Base-by-base conservation (phyloP, 2,888 invertebrate species). In the Drosophila neonasuta region DNA sequence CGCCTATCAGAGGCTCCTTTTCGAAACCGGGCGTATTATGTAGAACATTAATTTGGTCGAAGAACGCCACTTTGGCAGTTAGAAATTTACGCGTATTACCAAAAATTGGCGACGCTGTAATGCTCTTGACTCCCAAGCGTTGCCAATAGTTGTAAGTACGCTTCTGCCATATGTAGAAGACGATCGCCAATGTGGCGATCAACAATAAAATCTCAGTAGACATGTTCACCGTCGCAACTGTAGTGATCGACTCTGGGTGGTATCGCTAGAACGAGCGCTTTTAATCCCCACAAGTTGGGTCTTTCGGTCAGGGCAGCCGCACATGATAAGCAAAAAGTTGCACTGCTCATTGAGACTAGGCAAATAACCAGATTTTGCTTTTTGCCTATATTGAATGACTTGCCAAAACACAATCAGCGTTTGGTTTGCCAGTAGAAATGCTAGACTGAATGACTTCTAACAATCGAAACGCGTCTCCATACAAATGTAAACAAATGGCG, bases 21-120 rank as follows among this genome's bases (percentile, higher is more conserved):
- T 75, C 57, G 6, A 54, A 70, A 3, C 77, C 64, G 32, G 90
- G 70, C 63, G 72, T 34, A 69, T 87, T 42, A 41, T 74, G 46
- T 34, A 70, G 13, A 29, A 89, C 68, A 51, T 90, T 89, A 0
- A 91, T 9, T 1, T 88, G 88, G 2, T 88, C 61, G 1, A 87
- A 86, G 0, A 89, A 70, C 10, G 88, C 59, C 17, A 66, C 73
- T 44, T 72, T 84, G 9, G 79, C 77, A 0, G 87, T 57, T 0
- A 91, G 1, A 5, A 90, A 79, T 2, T 86, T 81, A 0, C 60
- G 70, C 24, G 91, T 74, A 64, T 91, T 91, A 8, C 92, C 92
- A 29, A 91, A 44, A 13, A 92, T 73, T 1, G 89, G 87, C 0
- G 71, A 65, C 0, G 91, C 88, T 1, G 83, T 54, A 0, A 91